A percentile compares a stretch with the other conserved stretches of the same genome.
Evolutionary conservation across 2,797 vertebrate genomes (phyloP).

Genomic region (Triplophysa yarkandensis): DNA sequence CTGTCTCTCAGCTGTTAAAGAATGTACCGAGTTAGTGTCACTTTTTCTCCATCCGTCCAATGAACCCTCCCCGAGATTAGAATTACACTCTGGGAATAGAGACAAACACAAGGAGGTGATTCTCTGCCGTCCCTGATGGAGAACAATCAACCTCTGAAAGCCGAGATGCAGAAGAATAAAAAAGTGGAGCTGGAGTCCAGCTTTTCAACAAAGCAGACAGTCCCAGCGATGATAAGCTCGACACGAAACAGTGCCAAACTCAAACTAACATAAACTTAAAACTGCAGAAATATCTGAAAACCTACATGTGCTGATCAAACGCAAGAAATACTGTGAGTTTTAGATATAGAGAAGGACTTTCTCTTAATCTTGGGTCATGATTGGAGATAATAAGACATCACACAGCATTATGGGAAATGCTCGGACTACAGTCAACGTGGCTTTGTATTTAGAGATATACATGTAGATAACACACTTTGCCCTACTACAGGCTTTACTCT

Average conservation of each 20-base stretch:
- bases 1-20: slow-evolving; percentile 47
- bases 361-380: slow-evolving; percentile 50
- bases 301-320: too few species aligned
- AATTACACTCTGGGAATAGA: slow-evolving; percentile 34
- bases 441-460: slow-evolving; percentile 49
- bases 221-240: slow-evolving; percentile 51
- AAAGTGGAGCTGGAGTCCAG: slow-evolving; percentile 33
- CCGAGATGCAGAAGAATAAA: slow-evolving; percentile 50
- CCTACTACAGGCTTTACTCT: slow-evolving; percentile 12
- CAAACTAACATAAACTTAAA: slow-evolving; percentile 48
- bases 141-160: slow-evolving; percentile 55
- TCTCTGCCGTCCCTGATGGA: slow-evolving; percentile 36
- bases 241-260: slow-evolving; percentile 50
- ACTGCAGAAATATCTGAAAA: too few species aligned
- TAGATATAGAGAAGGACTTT: slow-evolving; percentile 28
- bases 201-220: slow-evolving; percentile 54
- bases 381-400: slow-evolving; percentile 51
- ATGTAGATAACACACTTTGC: slow-evolving; percentile 18
- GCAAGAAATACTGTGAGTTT: not conserved
- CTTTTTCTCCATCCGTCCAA: slow-evolving; percentile 41
- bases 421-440: slow-evolving; percentile 34
- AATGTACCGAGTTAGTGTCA: slow-evolving; percentile 68
- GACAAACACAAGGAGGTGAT: slow-evolving; percentile 42
- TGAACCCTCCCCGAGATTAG: slow-evolving; percentile 37
- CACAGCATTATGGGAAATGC: slow-evolving; percentile 52